A percentile compares a stretch with the other conserved stretches of the same genome.
Conservation (phyloP, 1,140 invertebrate species). For the Ceratitis capitata region DNA sequence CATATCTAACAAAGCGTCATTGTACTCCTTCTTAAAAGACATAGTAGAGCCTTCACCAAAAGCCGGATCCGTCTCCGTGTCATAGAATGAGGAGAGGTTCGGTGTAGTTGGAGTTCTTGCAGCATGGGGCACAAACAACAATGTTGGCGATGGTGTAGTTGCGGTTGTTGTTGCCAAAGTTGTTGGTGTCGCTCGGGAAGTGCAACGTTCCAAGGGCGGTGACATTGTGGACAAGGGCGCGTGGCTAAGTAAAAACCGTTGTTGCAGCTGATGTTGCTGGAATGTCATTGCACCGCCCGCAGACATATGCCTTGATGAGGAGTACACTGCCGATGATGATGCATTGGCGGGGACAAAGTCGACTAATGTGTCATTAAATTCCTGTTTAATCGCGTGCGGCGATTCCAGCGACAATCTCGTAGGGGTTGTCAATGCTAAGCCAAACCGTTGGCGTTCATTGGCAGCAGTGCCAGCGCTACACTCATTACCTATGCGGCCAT, state of each 20-base stretch:
- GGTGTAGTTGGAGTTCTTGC: slow-evolving; percentile 21
- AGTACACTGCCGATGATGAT: no score
- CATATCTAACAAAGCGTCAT: slow-evolving; percentile 60
- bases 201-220: slow-evolving; percentile 39
- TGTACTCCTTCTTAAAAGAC: slow-evolving; percentile 61
- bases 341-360: slow-evolving; percentile 11
- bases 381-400: slow-evolving; percentile 55
- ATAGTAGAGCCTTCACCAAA: slow-evolving; percentile 58
- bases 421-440: not conserved
- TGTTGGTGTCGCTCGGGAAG: not conserved
- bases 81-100: slow-evolving; percentile 54
- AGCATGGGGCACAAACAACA: slow-evolving; percentile 36
- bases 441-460: not conserved
- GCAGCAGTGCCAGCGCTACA: not conserved
- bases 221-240: slow-evolving; percentile 41
- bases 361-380: slow-evolving; percentile 48
- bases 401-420: not conserved
- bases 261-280: slow-evolving; percentile 9
- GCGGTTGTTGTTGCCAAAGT: slow-evolving; percentile 42
- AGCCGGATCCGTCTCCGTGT: slow-evolving; percentile 49
- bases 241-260: slow-evolving; percentile 34
- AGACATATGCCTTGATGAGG: not conserved
- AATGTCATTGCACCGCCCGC: not conserved
- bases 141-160: slow-evolving; percentile 43
- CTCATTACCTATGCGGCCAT: slow-evolving; percentile 12